Evolutionary conservation across 2,113 vertebrate species (phyloP).

Genomic region (Proteles cristata): DNA sequence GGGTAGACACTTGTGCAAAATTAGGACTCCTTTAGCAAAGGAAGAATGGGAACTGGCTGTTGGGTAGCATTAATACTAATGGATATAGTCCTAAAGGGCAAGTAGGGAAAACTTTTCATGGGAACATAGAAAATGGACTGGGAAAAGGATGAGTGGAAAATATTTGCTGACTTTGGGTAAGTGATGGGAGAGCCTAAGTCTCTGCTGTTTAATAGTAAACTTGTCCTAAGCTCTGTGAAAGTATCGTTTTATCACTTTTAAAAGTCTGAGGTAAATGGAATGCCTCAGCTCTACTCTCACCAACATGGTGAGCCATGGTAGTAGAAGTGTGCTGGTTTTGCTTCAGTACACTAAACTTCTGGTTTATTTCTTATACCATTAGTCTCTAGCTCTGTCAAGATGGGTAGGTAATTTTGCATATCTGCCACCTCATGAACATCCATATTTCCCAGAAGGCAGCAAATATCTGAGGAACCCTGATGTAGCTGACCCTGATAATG

Average conservation of each 20-base stretch:
- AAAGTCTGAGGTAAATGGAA: neutral
- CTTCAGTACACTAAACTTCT: neutral
- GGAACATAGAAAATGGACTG: neutral
- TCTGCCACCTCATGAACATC: neutral
- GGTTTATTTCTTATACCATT: neutral
- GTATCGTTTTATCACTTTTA: neutral
- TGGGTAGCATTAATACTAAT: neutral
- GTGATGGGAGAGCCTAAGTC: neutral
- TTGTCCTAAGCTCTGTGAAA: neutral
- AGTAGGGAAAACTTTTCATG: neutral
- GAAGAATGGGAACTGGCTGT: neutral
- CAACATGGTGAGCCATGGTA: neutral
- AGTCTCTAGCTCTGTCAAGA: neutral
- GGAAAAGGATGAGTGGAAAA: neutral
- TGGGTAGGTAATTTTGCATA: neutral
- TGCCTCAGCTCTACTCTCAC: neutral
- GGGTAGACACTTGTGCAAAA: neutral
- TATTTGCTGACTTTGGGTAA: neutral
- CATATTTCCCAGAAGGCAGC: neutral
- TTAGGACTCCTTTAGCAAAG: neutral
- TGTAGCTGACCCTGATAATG: neutral
- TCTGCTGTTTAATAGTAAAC: neutral
- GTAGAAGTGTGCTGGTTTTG: neutral
- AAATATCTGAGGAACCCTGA: neutral
- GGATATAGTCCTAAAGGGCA: neutral